phyloP scores from a whole-genome alignment of 2,113 vertebrate genomes.

The Brachionichthys hirsutus region DNA sequence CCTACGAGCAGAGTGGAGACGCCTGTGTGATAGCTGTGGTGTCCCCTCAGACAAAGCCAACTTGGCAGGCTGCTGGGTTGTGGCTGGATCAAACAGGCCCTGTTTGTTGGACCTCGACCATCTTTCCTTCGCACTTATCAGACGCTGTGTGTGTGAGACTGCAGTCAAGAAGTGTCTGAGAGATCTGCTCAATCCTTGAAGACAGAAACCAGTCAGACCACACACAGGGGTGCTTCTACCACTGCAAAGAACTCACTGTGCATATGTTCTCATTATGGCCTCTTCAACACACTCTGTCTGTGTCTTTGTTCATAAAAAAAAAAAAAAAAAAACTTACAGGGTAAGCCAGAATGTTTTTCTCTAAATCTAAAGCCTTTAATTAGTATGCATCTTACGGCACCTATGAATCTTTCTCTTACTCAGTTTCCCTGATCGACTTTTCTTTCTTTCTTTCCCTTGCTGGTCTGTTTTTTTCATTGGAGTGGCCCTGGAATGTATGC shows the following conservation, averaged over 20 bases:
- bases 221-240: constrained; percentile 67
- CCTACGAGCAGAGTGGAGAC: constrained; percentile 64
- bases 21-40: constrained; percentile 67
- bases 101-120: constrained; percentile 71
- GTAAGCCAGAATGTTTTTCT: no score
- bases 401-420: constrained; percentile 7
- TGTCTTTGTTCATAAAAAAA: constrained; percentile 2
- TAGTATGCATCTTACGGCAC: no score
- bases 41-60: constrained; percentile 73
- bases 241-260: constrained; percentile 56
- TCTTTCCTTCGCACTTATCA: constrained; percentile 59
- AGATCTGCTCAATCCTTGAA: constrained; percentile 58
- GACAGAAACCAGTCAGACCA: constrained; percentile 70
- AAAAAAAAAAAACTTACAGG: no score
- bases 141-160: constrained; percentile 44
- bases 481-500: constrained; percentile 60
- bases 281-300: constrained; percentile 20
- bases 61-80: constrained; percentile 71
- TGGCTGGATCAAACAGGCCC: constrained; percentile 70
- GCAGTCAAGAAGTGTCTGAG: constrained; percentile 63
- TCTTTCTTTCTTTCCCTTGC: constrained; percentile 34
- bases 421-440: constrained; percentile 19
- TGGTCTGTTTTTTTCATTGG: constrained; percentile 61
- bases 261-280: constrained; percentile 36
- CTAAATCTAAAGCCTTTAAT: no score